Evolutionary conservation across 1,140 invertebrate species (phyloP).

Genomic region (Drosophila melanica): DNA sequence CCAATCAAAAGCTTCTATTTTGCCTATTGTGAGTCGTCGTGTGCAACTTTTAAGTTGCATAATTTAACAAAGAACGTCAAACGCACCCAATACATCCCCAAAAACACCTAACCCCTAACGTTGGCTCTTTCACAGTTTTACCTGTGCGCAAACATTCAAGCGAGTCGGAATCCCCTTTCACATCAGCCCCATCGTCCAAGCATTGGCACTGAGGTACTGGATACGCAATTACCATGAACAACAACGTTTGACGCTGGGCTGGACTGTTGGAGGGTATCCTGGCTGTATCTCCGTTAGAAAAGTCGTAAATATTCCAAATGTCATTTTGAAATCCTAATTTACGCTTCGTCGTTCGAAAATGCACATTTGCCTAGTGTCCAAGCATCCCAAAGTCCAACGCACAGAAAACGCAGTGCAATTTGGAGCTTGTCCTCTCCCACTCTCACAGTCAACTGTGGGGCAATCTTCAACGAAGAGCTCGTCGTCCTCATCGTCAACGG

Average conservation of each 20-base stretch:
- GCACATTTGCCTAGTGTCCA: conserved; percentile 71
- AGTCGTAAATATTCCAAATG: conserved; percentile 84
- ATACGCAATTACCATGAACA: conserved; percentile 81
- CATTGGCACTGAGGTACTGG: conserved; percentile 43
- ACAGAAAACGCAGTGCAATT: conserved; percentile 74
- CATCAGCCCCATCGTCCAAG: conserved; percentile 5
- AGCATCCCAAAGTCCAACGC: conserved; percentile 50
- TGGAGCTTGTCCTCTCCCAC: conserved; percentile 1
- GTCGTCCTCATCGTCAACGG: conserved; percentile 55
- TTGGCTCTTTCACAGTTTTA: conserved; percentile 35
- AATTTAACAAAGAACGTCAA: conserved; percentile 76
- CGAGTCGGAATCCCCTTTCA: conserved; percentile 2
- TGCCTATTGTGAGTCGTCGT: conserved; percentile 73
- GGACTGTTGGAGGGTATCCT: background rate
- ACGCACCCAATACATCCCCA: conserved; percentile 9
- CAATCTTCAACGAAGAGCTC: conserved; percentile 51
- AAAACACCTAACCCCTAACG: conserved; percentile 2
- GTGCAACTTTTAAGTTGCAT: conserved; percentile 80
- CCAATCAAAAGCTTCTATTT: conserved; percentile 77
- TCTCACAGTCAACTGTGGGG: conserved; percentile 15
- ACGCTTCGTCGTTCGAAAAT: conserved; percentile 83
- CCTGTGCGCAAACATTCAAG: conserved; percentile 58
- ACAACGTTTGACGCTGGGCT: conserved; percentile 47
- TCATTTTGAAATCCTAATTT: conserved; percentile 84
- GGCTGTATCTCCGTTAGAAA: conserved; percentile 45